These are phyloP conservation scores for Plebejus melissa DNA, from an alignment of 2,888 invertebrate species.

Conservation along the genomic window DNA sequence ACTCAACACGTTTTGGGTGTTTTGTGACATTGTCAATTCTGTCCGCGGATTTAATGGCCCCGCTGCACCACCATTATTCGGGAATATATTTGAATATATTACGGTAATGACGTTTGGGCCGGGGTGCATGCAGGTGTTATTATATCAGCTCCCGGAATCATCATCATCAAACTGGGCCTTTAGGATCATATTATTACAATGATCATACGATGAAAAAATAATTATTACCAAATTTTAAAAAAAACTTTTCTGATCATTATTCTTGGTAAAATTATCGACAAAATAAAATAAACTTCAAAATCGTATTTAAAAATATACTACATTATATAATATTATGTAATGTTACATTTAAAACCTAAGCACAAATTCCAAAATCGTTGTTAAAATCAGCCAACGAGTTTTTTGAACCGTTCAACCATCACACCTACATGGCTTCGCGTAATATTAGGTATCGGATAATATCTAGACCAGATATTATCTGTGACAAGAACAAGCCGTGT, in stretches of 20 bases:
- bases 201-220: too few relatives aligned
- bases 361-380: not conserved
- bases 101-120: conserved; percentile 53
- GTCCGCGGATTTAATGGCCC: conserved; percentile 36
- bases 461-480: conserved; percentile 28
- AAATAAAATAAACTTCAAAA: too few relatives aligned
- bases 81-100: conserved; percentile 71
- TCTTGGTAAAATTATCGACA: too few relatives aligned
- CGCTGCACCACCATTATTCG: conserved; percentile 45
- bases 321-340: not conserved
- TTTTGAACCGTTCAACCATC: conserved; percentile 12
- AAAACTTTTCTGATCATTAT: too few relatives aligned
- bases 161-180: not conserved
- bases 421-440: conserved; percentile 23
- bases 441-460: conserved; percentile 25
- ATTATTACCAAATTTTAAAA: too few relatives aligned
- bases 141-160: conserved; percentile 35
- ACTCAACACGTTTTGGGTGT: conserved; percentile 14
- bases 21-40: conserved; percentile 38
- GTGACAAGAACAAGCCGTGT: conserved; percentile 26
- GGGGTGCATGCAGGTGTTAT: conserved; percentile 58
- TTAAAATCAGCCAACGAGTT: not conserved
- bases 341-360: not conserved
- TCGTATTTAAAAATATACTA: too few relatives aligned
- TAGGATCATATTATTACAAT: too few relatives aligned